phyloP scores from a whole-genome alignment of 2,113 vertebrate genomes.

The Malurus cyaneus region DNA sequence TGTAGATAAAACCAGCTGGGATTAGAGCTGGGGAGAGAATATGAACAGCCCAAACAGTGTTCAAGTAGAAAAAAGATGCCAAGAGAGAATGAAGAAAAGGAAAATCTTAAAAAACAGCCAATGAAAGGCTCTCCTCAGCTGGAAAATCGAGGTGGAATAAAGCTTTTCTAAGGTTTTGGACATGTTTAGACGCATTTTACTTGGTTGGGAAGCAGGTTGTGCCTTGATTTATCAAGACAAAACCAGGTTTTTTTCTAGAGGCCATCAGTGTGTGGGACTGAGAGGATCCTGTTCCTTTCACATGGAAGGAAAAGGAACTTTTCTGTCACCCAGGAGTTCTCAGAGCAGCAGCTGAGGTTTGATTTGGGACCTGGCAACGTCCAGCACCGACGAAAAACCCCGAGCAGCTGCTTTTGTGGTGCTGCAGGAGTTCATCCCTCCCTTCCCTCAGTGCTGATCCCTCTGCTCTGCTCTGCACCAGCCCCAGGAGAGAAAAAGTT shows the following conservation, averaged over 20 bases:
- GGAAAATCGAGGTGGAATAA: background rate
- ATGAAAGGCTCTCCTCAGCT: rapidly evolving
- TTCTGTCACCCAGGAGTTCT: background rate
- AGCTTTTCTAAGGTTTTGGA: background rate
- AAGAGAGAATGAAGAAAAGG: background rate
- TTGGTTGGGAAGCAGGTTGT: background rate
- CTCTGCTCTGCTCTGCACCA: rapidly evolving
- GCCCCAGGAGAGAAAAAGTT: rapidly evolving
- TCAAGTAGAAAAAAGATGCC: background rate
- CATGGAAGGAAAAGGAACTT: too few species aligned
- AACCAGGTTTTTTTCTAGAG: background rate
- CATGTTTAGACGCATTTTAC: rapidly evolving
- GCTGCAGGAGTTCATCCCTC: rapidly evolving
- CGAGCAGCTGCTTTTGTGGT: rapidly evolving
- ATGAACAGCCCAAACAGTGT: background rate
- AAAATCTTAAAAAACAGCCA: background rate
- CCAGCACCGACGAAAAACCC: rapidly evolving
- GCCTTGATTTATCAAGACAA: background rate
- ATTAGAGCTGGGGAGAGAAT: background rate
- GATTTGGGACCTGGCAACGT: rapidly evolving
- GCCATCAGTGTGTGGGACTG: background rate
- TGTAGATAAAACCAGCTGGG: background rate
- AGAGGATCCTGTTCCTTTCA: background rate
- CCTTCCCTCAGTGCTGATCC: rapidly evolving
- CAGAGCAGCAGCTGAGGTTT: background rate